Evolutionary conservation across 1,140 invertebrate species (phyloP), one percentile per base, ranked within the genome.

Genomic region (Heterodera schachtii): DNA sequence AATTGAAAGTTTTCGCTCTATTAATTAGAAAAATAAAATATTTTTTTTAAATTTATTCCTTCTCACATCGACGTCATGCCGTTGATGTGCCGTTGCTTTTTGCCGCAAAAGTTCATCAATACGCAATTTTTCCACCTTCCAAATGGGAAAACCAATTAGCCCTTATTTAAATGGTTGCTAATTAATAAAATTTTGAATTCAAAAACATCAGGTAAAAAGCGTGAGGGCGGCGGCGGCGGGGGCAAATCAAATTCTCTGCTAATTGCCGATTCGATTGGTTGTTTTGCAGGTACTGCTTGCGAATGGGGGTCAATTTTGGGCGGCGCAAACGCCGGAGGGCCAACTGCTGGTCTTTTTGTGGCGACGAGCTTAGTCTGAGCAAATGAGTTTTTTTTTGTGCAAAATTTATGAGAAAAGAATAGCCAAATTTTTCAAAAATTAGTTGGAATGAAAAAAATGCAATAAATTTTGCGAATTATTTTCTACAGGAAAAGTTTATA

Each of bases 141-240:
- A 60, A 60, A 60, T 49, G 47, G 47, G 47, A 6, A 6, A 49
- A 49, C 47, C 47, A 9, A 49, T 9, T 9, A 49, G 4, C 4
- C 4, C 47, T 9, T 49, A 49, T 9, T 9, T 9, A 4, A 49
- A 49, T 49, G 4, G 4, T 49, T 6, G 9, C 4, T 49, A 6
- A 49, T 49, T 49, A 49, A 49, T 49, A 49, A 49, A 49, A 49
- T 11, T 60, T 19, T 60, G 16, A 16, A 60, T n/a, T n/a, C n/a
- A 60, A 60, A 60, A 75, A 57, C 66, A 64, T 75, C 74, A 19
- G 74, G 74, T n/a, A 75, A 21, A 75, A 75, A 75, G 19, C 74
- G 44, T 19, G 57, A 60, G 57, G 74, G 66, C 43, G 74, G 74
- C 41, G 74, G 74, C 21, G 74, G 74, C 66, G 74, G 74, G 7